Evolutionary conservation across 2,113 vertebrate genomes (phyloP).

Genomic region (Labeo catla): DNA sequence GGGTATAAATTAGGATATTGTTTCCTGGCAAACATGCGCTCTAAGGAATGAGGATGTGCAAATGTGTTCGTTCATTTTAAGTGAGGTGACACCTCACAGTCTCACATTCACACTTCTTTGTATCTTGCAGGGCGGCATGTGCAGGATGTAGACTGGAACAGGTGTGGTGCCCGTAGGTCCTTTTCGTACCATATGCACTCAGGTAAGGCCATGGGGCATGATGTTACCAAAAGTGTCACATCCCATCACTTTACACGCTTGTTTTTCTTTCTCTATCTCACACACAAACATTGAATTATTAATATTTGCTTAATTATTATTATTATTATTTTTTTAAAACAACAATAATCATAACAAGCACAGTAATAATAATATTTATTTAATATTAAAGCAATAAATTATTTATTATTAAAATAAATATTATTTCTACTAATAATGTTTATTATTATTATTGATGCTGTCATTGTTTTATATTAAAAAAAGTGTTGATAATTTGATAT

Average conservation of each 20-base stretch:
- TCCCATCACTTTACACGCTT: neutral
- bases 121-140: conserved; percentile 30
- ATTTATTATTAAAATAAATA: neutral
- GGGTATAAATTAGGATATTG: conserved; percentile 17
- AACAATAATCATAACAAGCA: neutral
- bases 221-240: conserved; percentile 22
- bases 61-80: conserved; percentile 38
- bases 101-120: conserved; percentile 41
- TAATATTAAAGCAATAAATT: neutral
- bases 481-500: neutral
- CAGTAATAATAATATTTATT: neutral
- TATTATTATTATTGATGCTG: neutral
- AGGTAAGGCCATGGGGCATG: conserved; percentile 35
- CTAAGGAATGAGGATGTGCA: conserved; percentile 21
- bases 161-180: conserved; percentile 14
- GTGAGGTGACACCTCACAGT: conserved; percentile 25
- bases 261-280: neutral
- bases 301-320: too few relatives aligned
- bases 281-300: neutral
- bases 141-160: conserved; percentile 40
- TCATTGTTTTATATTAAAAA: neutral
- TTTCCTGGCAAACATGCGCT: conserved; percentile 1
- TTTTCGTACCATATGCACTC: conserved; percentile 11
- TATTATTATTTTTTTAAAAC: too few relatives aligned
- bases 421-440: neutral